A percentile compares a stretch with the other conserved stretches of the same genome.
These are phyloP conservation scores for Adineta ricciae DNA, from an alignment of 2,888 invertebrate species.

Conservation along the genomic window DNA sequence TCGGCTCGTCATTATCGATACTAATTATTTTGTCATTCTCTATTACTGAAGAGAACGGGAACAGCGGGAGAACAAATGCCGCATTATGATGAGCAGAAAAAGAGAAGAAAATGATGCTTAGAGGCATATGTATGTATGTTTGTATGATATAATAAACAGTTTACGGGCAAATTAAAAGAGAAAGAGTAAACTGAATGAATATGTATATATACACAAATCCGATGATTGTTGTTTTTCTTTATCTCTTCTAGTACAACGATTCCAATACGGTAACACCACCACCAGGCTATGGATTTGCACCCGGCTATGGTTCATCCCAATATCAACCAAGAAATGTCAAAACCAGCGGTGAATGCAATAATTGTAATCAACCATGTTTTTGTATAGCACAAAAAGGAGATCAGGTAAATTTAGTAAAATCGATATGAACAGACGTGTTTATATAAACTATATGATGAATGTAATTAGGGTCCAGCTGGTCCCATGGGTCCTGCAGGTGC, in stretches of 20 bases:
- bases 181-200: neutral
- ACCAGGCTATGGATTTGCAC: neutral
- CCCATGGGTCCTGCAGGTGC: neutral
- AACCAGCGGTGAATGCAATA: neutral
- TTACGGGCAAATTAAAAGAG: neutral
- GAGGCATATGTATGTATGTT: neutral
- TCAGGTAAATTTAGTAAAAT: neutral
- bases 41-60: neutral
- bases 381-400: slow-evolving; percentile 22
- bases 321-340: neutral
- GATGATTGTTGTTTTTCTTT: neutral
- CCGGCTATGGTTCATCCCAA: neutral
- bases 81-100: neutral
- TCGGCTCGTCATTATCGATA: neutral
- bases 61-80: neutral
- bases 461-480: slow-evolving; percentile 6
- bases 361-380: slow-evolving; percentile 21
- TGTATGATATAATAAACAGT: slow-evolving; percentile 14
- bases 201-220: neutral
- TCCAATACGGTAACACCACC: slow-evolving; percentile 10
- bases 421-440: neutral
- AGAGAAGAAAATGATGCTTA: neutral
- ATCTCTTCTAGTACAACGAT: neutral
- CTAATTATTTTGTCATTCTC: slow-evolving; percentile 9
- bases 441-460: neutral